Percentiles rank a stretch among this genome's conserved stretches.
phyloP scores from a whole-genome alignment of 1,140 invertebrate genomes.

The Brachionus asplanchnoidis region DNA sequence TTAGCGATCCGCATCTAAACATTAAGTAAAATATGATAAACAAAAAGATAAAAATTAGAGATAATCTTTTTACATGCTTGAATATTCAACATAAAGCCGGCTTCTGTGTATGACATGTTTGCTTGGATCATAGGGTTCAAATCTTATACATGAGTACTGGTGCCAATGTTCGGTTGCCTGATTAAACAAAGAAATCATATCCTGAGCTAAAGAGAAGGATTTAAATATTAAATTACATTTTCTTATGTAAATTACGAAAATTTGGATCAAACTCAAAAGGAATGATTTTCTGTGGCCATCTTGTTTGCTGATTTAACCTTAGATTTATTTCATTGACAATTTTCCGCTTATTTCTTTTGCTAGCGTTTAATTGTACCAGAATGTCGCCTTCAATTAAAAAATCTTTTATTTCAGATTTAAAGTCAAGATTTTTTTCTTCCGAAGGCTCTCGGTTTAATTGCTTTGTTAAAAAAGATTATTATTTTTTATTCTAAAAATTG shows the following conservation, averaged over 20 bases:
- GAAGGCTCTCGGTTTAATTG: background rate
- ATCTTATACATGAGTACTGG: conserved; percentile 32
- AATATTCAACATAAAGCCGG: background rate
- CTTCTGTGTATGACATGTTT: background rate
- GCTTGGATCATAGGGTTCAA: conserved; percentile 34
- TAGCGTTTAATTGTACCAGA: background rate
- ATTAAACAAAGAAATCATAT: background rate
- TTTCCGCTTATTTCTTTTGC: conserved; percentile 18
- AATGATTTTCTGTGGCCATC: conserved; percentile 39
- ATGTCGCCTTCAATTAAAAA: conserved; percentile 14
- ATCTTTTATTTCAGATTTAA: background rate
- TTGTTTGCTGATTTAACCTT: background rate
- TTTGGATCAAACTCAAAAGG: conserved; percentile 35
- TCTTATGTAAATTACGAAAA: conserved; percentile 22
- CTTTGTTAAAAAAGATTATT: background rate
- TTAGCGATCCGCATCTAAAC: conserved; percentile 35
- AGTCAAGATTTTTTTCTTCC: background rate
- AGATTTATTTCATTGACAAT: conserved; percentile 1
- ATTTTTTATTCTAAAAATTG: background rate
- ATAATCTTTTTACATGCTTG: conserved; percentile 5
- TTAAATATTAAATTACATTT: background rate
- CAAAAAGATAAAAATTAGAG: background rate
- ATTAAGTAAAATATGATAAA: background rate
- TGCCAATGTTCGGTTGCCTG: conserved; percentile 37
- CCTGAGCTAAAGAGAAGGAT: background rate